Base-by-base conservation (phyloP, 1,140 invertebrate genomes). In the Telenomus remus region DNA sequence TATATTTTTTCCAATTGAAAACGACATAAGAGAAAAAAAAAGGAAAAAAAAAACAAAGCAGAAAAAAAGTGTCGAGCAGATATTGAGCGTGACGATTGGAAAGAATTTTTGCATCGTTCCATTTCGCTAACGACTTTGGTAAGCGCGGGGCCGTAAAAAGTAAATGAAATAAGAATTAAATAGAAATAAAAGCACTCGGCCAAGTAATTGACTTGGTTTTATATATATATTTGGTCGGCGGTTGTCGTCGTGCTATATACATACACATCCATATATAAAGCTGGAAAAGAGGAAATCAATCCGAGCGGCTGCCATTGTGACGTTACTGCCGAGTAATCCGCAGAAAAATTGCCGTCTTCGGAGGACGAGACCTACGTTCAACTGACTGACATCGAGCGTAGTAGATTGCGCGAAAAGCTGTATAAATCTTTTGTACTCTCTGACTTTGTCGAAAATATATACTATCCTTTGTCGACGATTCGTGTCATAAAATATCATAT, bases 101-200 rank as follows among this genome's bases (percentile, higher is more conserved):
- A 27, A 27, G 66, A 4, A 47, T 54, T 71, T 51, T 77, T 46
- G 68, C 50, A 50, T 76, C 61, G 68, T 82, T 80, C 83, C 80
- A 82, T 86, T 85, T 82, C 71, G 81, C 82, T 85, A 85, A 82
- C 82, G 63, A 70, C 42, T 66, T 34, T 47, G 64, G 69, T 78
- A 72, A 72, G 70, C 74, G 75, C 50, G 53, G 57, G 61, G 64
- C 81, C 81, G 81, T 87, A 87, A 86, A 87, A 87, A 86, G 85
- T 86, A 87, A 87, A 87, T 87, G 85, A 87, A 87, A 87, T 85
- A 84, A 87, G 86, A 87, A 87, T 87, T 86, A 87, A 87, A 87
- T 85, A 87, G 80, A 86, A 87, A 87, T 87, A 87, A 87, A 87
- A 87, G 63, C 84, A 83, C 64, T 87, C 81, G 84, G 83, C 85